Evolutionary conservation across 2,113 vertebrate genomes (phyloP).

Genomic region (Pardalotus punctatus): DNA sequence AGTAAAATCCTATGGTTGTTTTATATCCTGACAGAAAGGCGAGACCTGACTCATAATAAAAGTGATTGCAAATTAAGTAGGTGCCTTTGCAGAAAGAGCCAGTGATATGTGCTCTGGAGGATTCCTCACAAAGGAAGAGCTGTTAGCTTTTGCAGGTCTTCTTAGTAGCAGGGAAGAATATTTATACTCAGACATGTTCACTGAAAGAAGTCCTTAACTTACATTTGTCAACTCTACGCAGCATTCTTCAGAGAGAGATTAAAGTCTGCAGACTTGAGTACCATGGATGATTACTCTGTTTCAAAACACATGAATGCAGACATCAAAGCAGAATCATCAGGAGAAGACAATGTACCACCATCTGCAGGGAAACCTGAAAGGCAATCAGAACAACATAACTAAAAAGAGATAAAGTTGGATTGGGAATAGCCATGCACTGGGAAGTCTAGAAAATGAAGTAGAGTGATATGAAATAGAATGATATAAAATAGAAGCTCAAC

Average conservation of each 20-base stretch:
- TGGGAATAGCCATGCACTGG: background rate
- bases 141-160: background rate
- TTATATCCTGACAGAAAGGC: background rate
- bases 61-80: background rate
- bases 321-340: background rate
- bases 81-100: background rate
- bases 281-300: background rate
- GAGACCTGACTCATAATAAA: background rate
- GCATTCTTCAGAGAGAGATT: conserved; percentile 4
- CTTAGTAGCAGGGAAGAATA: background rate
- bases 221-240: background rate
- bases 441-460: background rate
- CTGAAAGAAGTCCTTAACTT: background rate
- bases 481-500: background rate
- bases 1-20: background rate
- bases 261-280: background rate
- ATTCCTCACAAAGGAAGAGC: background rate
- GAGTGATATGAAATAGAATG: background rate
- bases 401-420: background rate
- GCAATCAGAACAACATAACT: background rate
- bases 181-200: background rate
- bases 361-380: conserved; percentile 13
- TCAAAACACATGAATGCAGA: background rate
- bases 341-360: background rate
- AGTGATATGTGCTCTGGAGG: background rate